phyloP scores from a whole-genome alignment of 2,888 invertebrate species.

The Crossocerus cetratus region DNA sequence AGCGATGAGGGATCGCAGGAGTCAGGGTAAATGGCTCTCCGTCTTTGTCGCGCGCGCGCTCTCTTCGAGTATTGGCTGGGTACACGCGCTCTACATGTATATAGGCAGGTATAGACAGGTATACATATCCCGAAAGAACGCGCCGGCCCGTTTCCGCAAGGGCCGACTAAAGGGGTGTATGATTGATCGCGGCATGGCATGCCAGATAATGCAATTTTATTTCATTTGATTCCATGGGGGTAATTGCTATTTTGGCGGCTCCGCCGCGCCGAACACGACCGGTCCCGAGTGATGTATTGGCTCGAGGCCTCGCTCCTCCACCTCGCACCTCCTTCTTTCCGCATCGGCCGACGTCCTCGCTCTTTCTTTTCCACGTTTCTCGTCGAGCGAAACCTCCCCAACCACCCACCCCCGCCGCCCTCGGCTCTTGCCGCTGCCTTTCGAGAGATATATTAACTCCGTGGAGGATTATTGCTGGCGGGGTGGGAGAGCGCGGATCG shows the following conservation, averaged over 20 bases:
- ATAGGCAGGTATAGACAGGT: constrained; percentile 22
- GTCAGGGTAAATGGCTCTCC: constrained; percentile 50
- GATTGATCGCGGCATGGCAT: constrained; percentile 76
- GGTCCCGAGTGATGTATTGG: constrained; percentile 74
- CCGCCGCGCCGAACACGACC: constrained; percentile 65
- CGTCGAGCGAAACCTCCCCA: background rate
- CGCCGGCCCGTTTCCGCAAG: constrained; percentile 31
- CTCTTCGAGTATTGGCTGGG: constrained; percentile 21
- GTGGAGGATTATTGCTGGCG: constrained; percentile 53
- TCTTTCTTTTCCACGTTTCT: constrained; percentile 17
- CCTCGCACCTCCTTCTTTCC: constrained; percentile 39
- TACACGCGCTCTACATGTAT: constrained; percentile 21
- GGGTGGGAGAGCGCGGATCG: constrained; percentile 54
- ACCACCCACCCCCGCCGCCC: constrained; percentile 17
- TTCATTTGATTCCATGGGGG: constrained; percentile 76
- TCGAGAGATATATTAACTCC: constrained; percentile 57
- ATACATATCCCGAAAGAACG: constrained; percentile 55
- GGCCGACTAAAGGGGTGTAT: constrained; percentile 68
- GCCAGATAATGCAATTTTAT: constrained; percentile 77
- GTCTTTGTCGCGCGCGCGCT: constrained; percentile 35
- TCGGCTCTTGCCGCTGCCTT: constrained; percentile 4
- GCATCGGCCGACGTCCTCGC: constrained; percentile 18
- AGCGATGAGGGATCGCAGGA: constrained; percentile 57
- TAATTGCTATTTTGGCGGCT: constrained; percentile 76
- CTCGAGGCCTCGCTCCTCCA: constrained; percentile 54